Evolutionary conservation across 2,113 vertebrate genomes (phyloP), one percentile per base, ranked within the genome.

Genomic region (Perca fluviatilis): DNA sequence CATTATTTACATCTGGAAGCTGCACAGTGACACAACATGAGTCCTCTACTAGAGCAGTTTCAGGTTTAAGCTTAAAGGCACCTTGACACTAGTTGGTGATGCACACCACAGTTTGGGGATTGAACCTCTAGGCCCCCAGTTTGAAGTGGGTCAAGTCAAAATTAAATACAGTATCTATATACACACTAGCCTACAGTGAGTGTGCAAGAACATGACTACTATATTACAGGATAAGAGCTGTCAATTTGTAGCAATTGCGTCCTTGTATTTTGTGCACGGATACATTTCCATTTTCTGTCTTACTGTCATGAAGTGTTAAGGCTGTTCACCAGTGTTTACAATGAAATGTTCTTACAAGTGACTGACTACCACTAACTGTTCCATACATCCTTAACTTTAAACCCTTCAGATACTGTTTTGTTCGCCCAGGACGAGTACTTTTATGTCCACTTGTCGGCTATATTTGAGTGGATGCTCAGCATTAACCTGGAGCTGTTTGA

Each of bases 401-500:
- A 56, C 30, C 33, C 57, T 23, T 70, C 92, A 96, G 95, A 96
- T 25, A 82, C 82, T 0, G 27, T 95, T 54, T 79, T 95, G 47
- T 96, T 93, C 43, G 6, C 43, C 27, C 95, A 95, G 74, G 14
- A 79, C 0, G 30, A 82, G 0, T 85, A 89, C 75, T 62, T 74
- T 4, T 95, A 91, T 74, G 1, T 46, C 0, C 95, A 96, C 62
- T 10, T 95, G 58, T 88, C 94, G 5, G 95, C 95, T 3, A 67
- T 96, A 16, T 95, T 95, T 72, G 95, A 96, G 82, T 96, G 95
- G 95, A 90, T 90, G 57, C 91, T 96, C 49, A 93, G 91, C 2
- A 18, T 91, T 33, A 96, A 96, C 86, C 64, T 96, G 79, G 91
- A 96, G 85, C 53, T 96, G 49, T 96, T 95, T 70, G 95, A 95